Conservation (phyloP, 2,113 vertebrate genomes). For the Dasyprocta punctata region DNA sequence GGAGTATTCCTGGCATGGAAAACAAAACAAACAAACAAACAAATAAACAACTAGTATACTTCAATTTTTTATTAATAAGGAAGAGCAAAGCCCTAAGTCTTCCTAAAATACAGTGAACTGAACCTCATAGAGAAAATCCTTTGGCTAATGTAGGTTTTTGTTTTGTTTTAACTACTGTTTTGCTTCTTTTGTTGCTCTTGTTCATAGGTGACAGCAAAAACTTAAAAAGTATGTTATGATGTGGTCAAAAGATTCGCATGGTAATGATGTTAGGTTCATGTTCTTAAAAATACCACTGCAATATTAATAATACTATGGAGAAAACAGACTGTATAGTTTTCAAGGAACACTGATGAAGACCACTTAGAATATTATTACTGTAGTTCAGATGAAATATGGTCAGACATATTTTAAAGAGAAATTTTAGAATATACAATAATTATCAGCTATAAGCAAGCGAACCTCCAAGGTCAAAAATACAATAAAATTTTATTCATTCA, state of each 20-base stretch:
- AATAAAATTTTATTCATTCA: background rate
- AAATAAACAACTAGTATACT: background rate
- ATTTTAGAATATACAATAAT: background rate
- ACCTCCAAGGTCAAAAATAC: background rate
- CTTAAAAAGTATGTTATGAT: background rate
- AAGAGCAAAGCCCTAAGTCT: background rate
- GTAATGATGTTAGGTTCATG: background rate
- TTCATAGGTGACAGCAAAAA: background rate
- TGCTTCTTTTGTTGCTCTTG: background rate
- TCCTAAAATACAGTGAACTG: background rate
- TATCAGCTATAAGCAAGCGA: background rate
- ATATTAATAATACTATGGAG: background rate
- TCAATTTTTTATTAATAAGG: background rate
- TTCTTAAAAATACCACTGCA: background rate
- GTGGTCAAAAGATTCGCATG: background rate
- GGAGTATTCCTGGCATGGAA: background rate
- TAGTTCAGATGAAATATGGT: background rate
- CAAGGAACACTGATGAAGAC: background rate
- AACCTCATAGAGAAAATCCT: background rate
- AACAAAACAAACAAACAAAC: too few species aligned
- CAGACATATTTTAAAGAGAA: background rate
- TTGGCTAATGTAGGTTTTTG: background rate
- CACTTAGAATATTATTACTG: background rate
- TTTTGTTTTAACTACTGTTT: background rate
- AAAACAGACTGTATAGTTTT: background rate